These are phyloP conservation scores for Anguilla anguilla DNA, from an alignment of 2,797 vertebrate species.

Conservation along the genomic window DNA sequence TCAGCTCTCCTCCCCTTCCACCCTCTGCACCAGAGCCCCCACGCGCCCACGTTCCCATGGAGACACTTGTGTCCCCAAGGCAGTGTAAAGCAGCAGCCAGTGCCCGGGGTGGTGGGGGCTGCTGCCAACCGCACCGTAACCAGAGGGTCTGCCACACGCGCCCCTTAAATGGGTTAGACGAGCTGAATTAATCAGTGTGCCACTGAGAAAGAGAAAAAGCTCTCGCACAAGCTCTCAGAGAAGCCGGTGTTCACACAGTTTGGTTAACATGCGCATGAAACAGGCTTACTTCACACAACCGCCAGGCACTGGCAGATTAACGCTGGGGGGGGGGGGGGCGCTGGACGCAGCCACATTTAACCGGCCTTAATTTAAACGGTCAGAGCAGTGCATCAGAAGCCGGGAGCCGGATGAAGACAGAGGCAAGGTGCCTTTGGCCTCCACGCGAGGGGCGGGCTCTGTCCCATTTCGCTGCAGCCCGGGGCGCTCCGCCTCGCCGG, in stretches of 20 bases:
- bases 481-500: neutral
- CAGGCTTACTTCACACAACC: slow-evolving; percentile 26
- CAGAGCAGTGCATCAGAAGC: neutral
- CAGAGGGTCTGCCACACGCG: neutral
- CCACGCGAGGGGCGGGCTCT: neutral
- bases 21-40: neutral
- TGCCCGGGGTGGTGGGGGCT: neutral
- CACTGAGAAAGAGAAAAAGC: neutral
- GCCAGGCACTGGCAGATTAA: slow-evolving; percentile 32
- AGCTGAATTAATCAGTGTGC: slow-evolving; percentile 12
- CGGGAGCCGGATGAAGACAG: neutral
- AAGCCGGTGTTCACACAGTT: slow-evolving; percentile 28
- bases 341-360: slow-evolving; percentile 13
- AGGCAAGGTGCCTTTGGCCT: slow-evolving; percentile 7
- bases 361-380: neutral
- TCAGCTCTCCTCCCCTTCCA: neutral
- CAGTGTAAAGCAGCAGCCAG: neutral
- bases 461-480: neutral
- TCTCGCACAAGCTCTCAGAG: neutral
- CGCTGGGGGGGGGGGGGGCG: neutral
- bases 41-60: slow-evolving; percentile 4
- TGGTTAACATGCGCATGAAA: neutral
- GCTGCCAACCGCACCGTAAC: neutral
- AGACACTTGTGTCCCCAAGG: neutral
- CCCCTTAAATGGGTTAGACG: neutral